Evolutionary conservation across 2,888 invertebrate genomes (phyloP), one percentile per base, ranked within the genome.

Genomic region (Himalopsyche anomala): DNA sequence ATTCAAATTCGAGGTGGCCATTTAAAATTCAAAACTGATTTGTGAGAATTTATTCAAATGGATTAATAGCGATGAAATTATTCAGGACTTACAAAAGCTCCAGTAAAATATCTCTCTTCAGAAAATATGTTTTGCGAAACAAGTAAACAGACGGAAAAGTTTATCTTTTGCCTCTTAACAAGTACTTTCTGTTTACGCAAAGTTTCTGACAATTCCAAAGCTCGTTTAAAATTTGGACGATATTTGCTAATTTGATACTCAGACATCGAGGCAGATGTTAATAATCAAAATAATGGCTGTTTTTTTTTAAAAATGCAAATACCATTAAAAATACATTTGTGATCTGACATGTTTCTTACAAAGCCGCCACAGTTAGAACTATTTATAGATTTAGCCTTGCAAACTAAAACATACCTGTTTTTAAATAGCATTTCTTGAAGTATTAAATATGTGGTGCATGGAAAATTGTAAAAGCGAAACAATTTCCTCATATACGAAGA

Each of bases 41-140:
- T 80, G 80, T 80, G 40, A 19, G 80, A 80, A 80, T 80, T 80
- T 42, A 80, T 80, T 80, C 80, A 80, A 80, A 80, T 80, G 36
- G 80, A 80, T 80, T 62, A 62, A 62, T 62, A 62, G 62, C 62
- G 62, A 62, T 62, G 62, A 62, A 19, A 62, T 62, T 62, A 62
- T 62, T 62, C 62, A 62, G 62, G 62, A 62, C 62, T 62, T 62
- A 28, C 62, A 62, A 62, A 62, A 62, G 62, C 62, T 19, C 62
- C 62, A 28, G 62, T 62, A 19, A 62, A 62, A 62, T 62, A 62
- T 62, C 19, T 28, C 62, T 62, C 19, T 15, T 62, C 28, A 62
- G 19, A 62, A 62, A 62, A 62, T 62, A 19, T 62, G 62, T 62
- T 62, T 62, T 15, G 11, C 62, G 19, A 62, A 62, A 62, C 62